These are phyloP conservation scores for Myiopsitta monachus DNA, from an alignment of 2,113 vertebrate species.

Conservation along the genomic window DNA sequence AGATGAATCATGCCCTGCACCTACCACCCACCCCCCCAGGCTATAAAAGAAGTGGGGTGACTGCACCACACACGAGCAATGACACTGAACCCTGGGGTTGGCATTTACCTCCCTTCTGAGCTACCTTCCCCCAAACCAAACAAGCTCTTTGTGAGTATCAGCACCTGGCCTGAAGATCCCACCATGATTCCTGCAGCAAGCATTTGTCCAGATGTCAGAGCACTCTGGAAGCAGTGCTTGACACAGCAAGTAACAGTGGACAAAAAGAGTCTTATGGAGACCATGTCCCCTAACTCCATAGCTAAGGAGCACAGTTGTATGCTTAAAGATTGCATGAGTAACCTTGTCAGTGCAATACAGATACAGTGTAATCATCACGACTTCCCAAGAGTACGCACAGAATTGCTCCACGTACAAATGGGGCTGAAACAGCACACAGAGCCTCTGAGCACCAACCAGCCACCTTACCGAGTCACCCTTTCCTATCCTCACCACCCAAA, in stretches of 20 bases:
- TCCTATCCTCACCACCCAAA: background rate
- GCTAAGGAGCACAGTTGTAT: background rate
- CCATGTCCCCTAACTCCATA: background rate
- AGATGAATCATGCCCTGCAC: background rate
- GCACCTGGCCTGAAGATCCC: background rate
- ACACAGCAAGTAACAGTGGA: background rate
- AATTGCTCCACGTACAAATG: background rate
- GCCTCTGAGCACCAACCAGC: background rate
- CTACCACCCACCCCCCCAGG: background rate
- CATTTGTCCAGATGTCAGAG: slow-evolving; percentile 23
- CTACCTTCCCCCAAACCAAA: background rate
- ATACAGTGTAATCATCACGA: background rate
- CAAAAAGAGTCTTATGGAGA: background rate
- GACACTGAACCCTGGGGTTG: accelerated
- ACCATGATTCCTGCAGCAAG: background rate
- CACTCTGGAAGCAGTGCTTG: background rate
- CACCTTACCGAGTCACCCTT: background rate
- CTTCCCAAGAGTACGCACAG: background rate
- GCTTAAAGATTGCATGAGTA: background rate
- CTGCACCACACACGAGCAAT: background rate
- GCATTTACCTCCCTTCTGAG: background rate
- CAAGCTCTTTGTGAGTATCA: background rate
- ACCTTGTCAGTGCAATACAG: background rate
- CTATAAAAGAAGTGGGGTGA: background rate
- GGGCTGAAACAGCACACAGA: background rate